Evolutionary conservation across 2,113 vertebrate genomes (phyloP), one percentile per base, ranked within the genome.

Genomic region (Clarias batrachus): DNA sequence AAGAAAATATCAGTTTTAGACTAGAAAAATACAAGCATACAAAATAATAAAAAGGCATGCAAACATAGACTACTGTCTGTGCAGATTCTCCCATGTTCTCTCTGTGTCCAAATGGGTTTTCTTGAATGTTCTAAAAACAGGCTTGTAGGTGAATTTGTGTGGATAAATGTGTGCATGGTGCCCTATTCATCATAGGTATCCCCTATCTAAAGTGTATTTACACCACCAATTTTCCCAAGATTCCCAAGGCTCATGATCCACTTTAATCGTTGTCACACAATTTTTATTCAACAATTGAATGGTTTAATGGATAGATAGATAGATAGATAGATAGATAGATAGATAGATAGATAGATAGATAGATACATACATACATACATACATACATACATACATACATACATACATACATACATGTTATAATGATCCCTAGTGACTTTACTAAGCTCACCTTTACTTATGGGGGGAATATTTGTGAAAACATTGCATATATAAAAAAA

Each of bases 271-370:
- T 21, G n/a, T 12, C 74, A 77, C 37, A 3, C 3, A 37, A 37
- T 37, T 37, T 37, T 37, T 37, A 37, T 37, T 3, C 37, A 37
- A 37, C 37, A 37, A 37, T 37, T 37, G 37, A 37, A 37, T 37
- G 37, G 3, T 37, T 37, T 37, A 37, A 37, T 37, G 3, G 37
- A 37, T 37, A 73, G 70, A 73, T 41, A 73, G 70, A 73, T 23
- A 73, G 70, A 73, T 23, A 73, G 70, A 73, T 41, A 73, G 70
- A 73, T 41, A 73, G 70, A 73, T 73, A 73, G 70, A 73, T 73
- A 73, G 70, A 73, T 73, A 41, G 60, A 62, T 62, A 21, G 63
- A 65, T 65, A 65, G 63, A 65, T 65, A 65, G 63, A 65, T 65
- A 65, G 63, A 73, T 23, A 73, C 17, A 37, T 30, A 70, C n/a